These are phyloP conservation scores for Gadopsis marmoratus DNA, from an alignment of 2,797 vertebrate genomes.

Conservation along the genomic window DNA sequence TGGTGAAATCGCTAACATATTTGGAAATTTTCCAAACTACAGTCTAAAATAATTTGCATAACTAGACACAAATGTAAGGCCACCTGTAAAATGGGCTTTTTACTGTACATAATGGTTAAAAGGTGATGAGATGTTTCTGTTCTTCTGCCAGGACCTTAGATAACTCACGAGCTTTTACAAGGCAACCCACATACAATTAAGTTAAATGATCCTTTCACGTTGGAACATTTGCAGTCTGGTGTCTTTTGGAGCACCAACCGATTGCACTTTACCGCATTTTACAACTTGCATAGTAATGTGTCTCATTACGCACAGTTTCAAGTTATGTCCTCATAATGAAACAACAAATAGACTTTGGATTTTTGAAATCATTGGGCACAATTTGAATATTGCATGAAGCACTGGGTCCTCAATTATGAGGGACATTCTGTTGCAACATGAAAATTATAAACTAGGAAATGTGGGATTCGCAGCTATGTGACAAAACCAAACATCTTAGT, in stretches of 20 bases:
- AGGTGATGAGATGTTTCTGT: neutral
- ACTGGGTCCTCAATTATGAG: neutral
- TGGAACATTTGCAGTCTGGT: constrained; percentile 1
- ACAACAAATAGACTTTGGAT: neutral
- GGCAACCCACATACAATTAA: neutral
- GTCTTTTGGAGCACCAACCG: constrained; percentile 6
- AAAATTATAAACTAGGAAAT: neutral
- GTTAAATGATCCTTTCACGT: constrained; percentile 19
- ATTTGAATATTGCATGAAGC: neutral
- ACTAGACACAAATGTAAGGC: neutral
- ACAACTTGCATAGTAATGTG: neutral
- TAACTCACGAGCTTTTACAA: constrained; percentile 5
- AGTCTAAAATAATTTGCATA: neutral
- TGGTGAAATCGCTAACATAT: neutral
- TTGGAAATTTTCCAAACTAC: neutral
- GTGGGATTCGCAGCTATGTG: neutral
- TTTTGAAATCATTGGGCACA: neutral
- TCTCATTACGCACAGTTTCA: constrained; percentile 5
- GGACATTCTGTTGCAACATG: neutral
- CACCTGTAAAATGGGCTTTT: neutral
- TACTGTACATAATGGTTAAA: neutral
- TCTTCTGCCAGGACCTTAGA: neutral
- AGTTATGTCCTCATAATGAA: constrained; percentile 4
- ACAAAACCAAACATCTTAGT: neutral
- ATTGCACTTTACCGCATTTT: constrained; percentile 17